Percentiles rank a stretch among this genome's conserved stretches.
These are phyloP conservation scores for Seira sanloemensis DNA, from an alignment of 2,888 invertebrate genomes.

Conservation along the genomic window DNA sequence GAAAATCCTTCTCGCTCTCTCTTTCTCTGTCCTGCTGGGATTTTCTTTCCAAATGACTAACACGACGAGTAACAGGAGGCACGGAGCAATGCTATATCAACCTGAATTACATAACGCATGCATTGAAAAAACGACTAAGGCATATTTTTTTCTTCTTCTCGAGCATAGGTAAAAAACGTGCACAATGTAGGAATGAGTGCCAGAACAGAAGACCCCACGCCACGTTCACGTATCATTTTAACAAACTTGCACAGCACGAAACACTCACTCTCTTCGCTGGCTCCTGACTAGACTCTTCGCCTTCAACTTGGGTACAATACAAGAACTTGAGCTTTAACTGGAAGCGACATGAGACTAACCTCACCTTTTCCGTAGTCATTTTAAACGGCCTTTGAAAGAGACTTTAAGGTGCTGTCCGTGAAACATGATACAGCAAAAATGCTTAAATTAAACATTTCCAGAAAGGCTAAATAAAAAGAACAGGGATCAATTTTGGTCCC, in stretches of 20 bases:
- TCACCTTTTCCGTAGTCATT: conserved; percentile 38
- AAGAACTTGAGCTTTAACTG: conserved; percentile 12
- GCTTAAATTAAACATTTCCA: not conserved
- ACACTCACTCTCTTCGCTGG: not conserved
- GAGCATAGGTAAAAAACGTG: not conserved
- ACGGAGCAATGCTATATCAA: conserved; percentile 26
- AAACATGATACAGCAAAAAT: not conserved
- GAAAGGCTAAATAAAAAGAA: not conserved
- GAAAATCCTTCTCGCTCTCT: conserved; percentile 22
- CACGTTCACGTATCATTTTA: conserved; percentile 46
- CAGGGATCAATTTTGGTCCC: too few species aligned
- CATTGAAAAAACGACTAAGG: not conserved
- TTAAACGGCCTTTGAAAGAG: conserved; percentile 22
- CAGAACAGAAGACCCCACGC: not conserved
- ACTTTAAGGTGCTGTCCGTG: not conserved
- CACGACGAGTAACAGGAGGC: conserved; percentile 33
- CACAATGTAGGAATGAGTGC: not conserved
- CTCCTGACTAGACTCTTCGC: not conserved
- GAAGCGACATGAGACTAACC: conserved; percentile 17
- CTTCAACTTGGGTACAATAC: conserved; percentile 11
- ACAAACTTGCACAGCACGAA: conserved; percentile 52
- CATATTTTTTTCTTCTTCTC: too few species aligned
- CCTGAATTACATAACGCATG: conserved; percentile 17
- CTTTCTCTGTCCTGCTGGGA: conserved; percentile 59
- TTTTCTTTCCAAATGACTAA: conserved; percentile 62